Conservation (phyloP, 2,113 vertebrate species). For the Phocoena sinus region DNA sequence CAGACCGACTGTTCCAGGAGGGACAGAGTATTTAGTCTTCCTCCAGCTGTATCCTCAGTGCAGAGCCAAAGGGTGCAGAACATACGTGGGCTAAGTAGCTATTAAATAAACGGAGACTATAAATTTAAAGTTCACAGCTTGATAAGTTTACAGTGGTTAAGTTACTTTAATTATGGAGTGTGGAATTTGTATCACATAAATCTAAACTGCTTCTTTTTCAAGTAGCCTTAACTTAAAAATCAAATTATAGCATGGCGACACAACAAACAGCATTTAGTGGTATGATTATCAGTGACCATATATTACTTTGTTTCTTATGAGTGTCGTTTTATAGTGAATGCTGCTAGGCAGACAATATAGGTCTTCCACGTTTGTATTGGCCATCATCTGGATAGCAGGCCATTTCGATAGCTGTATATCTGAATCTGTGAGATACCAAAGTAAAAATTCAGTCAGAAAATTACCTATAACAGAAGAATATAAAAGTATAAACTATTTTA, state of each 20-base stretch:
- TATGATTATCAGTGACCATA: not conserved
- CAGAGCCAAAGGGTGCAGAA: not conserved
- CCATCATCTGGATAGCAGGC: not conserved
- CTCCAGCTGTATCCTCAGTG: not conserved
- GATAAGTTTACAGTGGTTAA: not conserved
- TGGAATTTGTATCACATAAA: not conserved
- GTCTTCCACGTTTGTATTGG: not conserved
- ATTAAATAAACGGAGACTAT: not conserved
- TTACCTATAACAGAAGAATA: not conserved
- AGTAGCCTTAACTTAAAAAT: not conserved
- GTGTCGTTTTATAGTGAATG: not conserved
- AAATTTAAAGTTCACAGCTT: not conserved
- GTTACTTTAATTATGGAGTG: not conserved
- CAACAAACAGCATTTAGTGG: not conserved
- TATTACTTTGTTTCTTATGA: not conserved
- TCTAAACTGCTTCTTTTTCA: not conserved
- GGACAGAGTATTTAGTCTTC: not conserved
- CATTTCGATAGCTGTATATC: not conserved
- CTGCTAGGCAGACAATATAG: not conserved
- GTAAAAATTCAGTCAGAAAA: not conserved
- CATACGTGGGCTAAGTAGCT: rapidly evolving
- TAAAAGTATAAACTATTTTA: not conserved
- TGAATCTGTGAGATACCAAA: not conserved
- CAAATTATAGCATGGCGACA: not conserved
- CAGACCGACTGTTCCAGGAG: not conserved